Base-by-base conservation (phyloP, 53 echinoderm and acorn worm species). In the Holothuria scabra region DNA sequence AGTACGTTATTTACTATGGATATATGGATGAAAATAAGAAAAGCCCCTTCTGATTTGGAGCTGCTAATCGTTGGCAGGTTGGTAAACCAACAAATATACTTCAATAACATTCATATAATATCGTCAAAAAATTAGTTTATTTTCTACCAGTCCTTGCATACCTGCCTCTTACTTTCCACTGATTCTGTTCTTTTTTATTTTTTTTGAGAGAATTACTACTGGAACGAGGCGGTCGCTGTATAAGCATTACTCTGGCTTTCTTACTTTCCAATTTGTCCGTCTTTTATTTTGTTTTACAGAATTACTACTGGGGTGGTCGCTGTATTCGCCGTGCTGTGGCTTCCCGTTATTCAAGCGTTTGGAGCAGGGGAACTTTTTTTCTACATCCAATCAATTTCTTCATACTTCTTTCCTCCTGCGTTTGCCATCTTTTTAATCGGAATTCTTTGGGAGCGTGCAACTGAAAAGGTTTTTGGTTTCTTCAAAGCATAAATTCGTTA, bases 281-380 rank as follows among this genome's bases (percentile, higher is more conserved):
- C 33, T 64, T 37, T 44, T 7, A 44, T 44, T 44, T 10, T 44
- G 44, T n/a, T n/a, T n/a, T n/a, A 52, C 52, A 52, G 52, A 18
- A 52, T 88, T 3, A 74, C 72, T 66, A 93, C 94, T 28, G 63
- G 72, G 35, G 76, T 93, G 5, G 70, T 93, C 49, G 94, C 89
- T 5, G 66, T 67, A 23, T 61, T 93, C 33, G 87, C 89, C 25
- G 61, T 94, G 4, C 74, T 92, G 8, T 94, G 94, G 94, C 48
- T 94, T 13, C 94, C 94, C 12, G 55, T 94, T 13, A 94, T 94
- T 23, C 84, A 92, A 52, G 81, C 86, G 11, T 94, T 67, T 37
- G 94, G 94, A 18, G 68, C 94, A 1, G 94, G 94, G 11, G 86
- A 94, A 20, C 87, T 94, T 21, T 94, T 94, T 74, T 84, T 94